These are phyloP conservation scores for Ectobius pallidus DNA, from an alignment of 2,888 invertebrate species.

Conservation along the genomic window DNA sequence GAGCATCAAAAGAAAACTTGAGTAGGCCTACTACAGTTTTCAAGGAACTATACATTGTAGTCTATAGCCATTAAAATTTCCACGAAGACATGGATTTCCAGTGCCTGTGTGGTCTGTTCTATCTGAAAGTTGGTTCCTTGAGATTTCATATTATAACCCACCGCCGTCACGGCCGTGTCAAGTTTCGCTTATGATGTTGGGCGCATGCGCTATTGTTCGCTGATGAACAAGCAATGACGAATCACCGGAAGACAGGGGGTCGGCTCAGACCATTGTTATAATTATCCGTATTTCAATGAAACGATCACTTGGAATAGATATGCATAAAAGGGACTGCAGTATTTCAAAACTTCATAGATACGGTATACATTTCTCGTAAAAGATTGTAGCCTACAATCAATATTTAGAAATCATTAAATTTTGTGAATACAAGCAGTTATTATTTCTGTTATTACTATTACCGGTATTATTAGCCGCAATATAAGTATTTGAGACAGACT, in stretches of 20 bases:
- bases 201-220: not conserved
- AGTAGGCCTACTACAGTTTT: not conserved
- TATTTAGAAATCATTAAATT: too few species aligned
- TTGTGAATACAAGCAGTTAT: too few species aligned
- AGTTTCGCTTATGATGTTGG: not conserved
- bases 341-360: too few species aligned
- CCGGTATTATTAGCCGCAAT: too few species aligned
- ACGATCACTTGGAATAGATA: not conserved
- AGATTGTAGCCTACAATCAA: too few species aligned
- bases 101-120: not conserved
- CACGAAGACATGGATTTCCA: not conserved
- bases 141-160: not conserved
- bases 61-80: not conserved
- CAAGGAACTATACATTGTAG: too few species aligned
- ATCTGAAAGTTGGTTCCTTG: not conserved
- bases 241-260: constrained; percentile 7
- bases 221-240: not conserved
- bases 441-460: too few species aligned
- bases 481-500: too few species aligned
- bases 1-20: not conserved
- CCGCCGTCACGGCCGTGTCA: not conserved
- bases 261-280: not conserved
- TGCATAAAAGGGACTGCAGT: too few species aligned
- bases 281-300: not conserved
- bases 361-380: too few species aligned